Evolutionary conservation across 2,797 vertebrate species (phyloP).

Genomic region (Notolepis coatsorum): DNA sequence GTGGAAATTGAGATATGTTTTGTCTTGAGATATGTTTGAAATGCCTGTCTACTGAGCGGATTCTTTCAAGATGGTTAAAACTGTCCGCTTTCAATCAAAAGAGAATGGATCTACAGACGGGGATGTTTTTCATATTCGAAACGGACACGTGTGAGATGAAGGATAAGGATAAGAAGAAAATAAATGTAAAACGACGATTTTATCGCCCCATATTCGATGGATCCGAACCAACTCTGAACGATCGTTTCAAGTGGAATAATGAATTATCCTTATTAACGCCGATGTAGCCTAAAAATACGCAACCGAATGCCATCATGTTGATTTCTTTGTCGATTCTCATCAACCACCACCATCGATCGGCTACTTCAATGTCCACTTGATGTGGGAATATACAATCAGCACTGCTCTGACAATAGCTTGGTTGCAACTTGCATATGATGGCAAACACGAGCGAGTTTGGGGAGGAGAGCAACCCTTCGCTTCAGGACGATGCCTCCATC

Average conservation of each 20-base stretch:
- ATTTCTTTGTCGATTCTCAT: conserved; percentile 14
- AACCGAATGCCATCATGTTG: conserved; percentile 21
- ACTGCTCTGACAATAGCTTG: conserved; percentile 46
- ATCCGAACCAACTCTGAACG: conserved; percentile 32
- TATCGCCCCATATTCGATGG: conserved; percentile 38
- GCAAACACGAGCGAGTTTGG: conserved; percentile 89
- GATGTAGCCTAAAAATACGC: conserved; percentile 12
- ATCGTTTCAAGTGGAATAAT: conserved; percentile 12
- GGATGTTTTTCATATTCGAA: conserved; percentile 11
- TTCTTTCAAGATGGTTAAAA: conserved; percentile 31
- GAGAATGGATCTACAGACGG: background rate
- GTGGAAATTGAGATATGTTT: conserved; percentile 50
- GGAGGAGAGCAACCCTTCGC: conserved; percentile 82
- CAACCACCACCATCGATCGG: conserved; percentile 10
- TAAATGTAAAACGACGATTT: conserved; percentile 36
- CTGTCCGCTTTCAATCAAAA: conserved; percentile 5
- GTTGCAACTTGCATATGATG: conserved; percentile 82
- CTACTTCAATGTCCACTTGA: conserved; percentile 50
- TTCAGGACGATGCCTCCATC: conserved; percentile 82
- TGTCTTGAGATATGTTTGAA: conserved; percentile 25
- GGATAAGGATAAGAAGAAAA: conserved; percentile 63
- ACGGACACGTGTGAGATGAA: conserved; percentile 61
- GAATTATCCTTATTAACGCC: conserved; percentile 8
- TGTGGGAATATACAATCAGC: conserved; percentile 61
- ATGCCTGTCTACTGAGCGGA: conserved; percentile 26